Evolutionary conservation across 2,113 vertebrate species (phyloP), one percentile per base, ranked within the genome.

Genomic region (Dendropsophus ebraccatus): DNA sequence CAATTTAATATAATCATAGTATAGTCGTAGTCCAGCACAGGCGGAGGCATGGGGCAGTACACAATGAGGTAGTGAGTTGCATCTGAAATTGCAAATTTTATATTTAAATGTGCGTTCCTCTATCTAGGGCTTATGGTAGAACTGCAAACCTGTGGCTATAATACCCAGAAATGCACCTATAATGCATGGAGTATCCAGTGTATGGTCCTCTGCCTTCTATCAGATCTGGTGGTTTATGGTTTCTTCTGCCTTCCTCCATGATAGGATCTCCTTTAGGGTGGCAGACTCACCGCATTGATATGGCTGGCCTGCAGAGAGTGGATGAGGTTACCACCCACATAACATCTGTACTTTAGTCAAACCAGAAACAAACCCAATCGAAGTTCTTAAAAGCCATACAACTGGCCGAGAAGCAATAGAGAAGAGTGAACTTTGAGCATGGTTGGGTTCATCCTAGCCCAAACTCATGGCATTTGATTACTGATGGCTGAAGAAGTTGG

Each of bases 31-130:
- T 58, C 23, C 7, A 9, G 2, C 50, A 52, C 4, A 13, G 32
- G 17, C 2, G 23, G 1, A 4, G 2, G 13, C 17, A 37, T n/a
- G 11, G 23, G 41, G 1, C n/a, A 2, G n/a, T 25, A 49, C 72
- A 47, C 72, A 1, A 49, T 47, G 72, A 74, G 72, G 72, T 74
- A 74, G 72, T 25, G 72, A 74, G 72, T 74, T 45, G 72, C 72
- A 47, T 49, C 41, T 74, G 41, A 52, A 50, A 54, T 54, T 17
- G 2, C 25, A 77, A 50, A 41, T 49, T 14, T 47, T 14, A 49
- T n/a, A 37, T 3, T 12, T 50, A 7, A 6, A 14, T 25, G 72
- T 25, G 41, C 8, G 8, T 41, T 74, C 49, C 21, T 74, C 41
- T 47, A 4, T 49, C 10, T 49, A 49, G 23, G 14, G 28, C 14